These are phyloP conservation scores for Tupaia tana DNA, from an alignment of 2,113 vertebrate species.

Conservation along the genomic window DNA sequence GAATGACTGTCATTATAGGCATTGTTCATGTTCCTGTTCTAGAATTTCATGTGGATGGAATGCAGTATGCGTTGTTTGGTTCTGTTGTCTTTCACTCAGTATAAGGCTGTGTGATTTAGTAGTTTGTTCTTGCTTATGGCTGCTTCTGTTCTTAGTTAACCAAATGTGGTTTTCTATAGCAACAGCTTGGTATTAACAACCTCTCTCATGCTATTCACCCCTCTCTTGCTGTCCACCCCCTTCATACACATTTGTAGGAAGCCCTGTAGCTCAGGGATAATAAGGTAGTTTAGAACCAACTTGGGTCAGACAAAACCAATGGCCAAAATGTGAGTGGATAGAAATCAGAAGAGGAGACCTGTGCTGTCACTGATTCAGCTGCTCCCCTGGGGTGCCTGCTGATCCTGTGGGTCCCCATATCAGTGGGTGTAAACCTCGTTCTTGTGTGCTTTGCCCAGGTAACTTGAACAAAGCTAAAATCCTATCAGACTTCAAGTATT, in stretches of 20 bases:
- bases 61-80: background rate
- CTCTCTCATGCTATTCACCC: background rate
- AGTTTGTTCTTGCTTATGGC: background rate
- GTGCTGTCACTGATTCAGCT: background rate
- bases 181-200: background rate
- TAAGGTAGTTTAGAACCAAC: background rate
- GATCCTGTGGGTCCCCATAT: too few relatives aligned
- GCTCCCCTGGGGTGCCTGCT: background rate
- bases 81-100: background rate
- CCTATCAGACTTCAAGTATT: background rate
- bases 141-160: background rate
- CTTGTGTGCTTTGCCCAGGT: background rate
- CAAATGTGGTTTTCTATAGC: background rate
- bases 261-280: background rate
- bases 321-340: background rate
- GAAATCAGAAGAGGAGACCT: background rate
- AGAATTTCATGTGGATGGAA: background rate
- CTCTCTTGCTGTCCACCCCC: background rate
- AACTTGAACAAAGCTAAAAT: background rate
- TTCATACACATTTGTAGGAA: background rate
- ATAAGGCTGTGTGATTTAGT: background rate
- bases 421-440: background rate
- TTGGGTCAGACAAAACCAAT: background rate
- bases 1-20: background rate
- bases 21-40: background rate